Percentiles rank a stretch among this genome's conserved stretches.
phyloP scores from a whole-genome alignment of 2,113 vertebrate species.

The Oreochromis niloticus region DNA sequence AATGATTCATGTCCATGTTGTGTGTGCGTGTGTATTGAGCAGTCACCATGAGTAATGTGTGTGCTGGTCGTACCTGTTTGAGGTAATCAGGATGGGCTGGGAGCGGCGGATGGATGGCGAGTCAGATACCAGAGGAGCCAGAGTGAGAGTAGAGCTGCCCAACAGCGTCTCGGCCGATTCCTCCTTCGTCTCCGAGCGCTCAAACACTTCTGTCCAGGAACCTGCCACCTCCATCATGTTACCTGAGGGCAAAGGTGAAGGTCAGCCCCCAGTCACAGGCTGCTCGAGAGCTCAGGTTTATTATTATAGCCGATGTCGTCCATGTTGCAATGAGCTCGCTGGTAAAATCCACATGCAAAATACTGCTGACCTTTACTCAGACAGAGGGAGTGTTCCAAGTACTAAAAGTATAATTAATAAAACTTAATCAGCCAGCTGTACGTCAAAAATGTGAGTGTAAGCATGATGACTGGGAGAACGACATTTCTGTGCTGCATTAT shows the following conservation, averaged over 20 bases:
- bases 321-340: background rate
- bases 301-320: background rate
- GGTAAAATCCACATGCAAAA: background rate
- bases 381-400: background rate
- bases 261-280: background rate
- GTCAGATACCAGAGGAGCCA: slow-evolving; percentile 22
- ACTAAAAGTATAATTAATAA: background rate
- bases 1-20: background rate
- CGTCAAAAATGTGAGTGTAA: background rate
- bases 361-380: background rate
- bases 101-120: slow-evolving; percentile 42
- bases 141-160: slow-evolving; percentile 30
- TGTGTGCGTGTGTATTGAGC: background rate
- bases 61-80: slow-evolving; percentile 35
- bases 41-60: background rate
- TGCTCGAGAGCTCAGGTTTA: fast-evolving
- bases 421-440: background rate
- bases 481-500: background rate
- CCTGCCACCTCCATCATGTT: slow-evolving; percentile 67
- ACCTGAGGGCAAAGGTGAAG: background rate
- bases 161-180: background rate
- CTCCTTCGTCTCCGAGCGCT: background rate
- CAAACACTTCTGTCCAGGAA: slow-evolving; percentile 59
- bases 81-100: slow-evolving; percentile 44
- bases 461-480: background rate